Evolutionary conservation across 2,888 invertebrate genomes (phyloP).

Genomic region (Troides oblongomaculatus): DNA sequence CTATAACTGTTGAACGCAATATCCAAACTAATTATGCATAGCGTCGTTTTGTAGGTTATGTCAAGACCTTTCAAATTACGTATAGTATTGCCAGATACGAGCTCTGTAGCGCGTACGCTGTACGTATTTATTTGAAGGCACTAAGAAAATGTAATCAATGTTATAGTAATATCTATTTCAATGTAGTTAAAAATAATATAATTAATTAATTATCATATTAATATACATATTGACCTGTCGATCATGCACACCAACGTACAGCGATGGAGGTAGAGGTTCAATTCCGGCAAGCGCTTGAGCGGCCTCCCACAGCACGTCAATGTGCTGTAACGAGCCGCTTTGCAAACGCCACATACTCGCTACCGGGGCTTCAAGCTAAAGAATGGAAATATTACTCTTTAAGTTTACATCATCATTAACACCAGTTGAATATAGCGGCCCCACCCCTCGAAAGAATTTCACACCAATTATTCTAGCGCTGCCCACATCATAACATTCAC

Average conservation of each 20-base stretch:
- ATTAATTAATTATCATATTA: background rate
- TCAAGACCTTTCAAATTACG: too few relatives aligned
- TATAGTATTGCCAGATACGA: too few relatives aligned
- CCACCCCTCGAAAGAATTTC: too few relatives aligned
- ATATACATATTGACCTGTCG: constrained; percentile 79
- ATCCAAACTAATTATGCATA: too few relatives aligned
- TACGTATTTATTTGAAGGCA: too few relatives aligned
- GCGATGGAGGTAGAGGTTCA: constrained; percentile 71
- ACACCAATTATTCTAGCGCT: too few relatives aligned
- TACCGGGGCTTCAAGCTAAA: constrained; percentile 90
- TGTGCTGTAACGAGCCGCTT: constrained; percentile 81
- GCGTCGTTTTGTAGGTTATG: too few relatives aligned
- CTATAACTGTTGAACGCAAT: too few relatives aligned
- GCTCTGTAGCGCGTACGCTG: too few relatives aligned
- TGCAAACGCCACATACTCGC: constrained; percentile 92
- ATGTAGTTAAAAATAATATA: background rate
- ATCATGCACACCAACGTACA: constrained; percentile 92
- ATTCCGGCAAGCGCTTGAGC: constrained; percentile 52
- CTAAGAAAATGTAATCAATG: too few relatives aligned
- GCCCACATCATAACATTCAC: too few relatives aligned
- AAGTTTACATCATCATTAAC: background rate
- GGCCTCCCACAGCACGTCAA: constrained; percentile 87
- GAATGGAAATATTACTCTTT: constrained; percentile 16
- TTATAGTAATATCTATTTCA: background rate
- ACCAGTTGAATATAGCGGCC: too few relatives aligned